Evolutionary conservation across 1,140 invertebrate species (phyloP), one percentile per base, ranked within the genome.

Genomic region (Ganaspis sp.): DNA sequence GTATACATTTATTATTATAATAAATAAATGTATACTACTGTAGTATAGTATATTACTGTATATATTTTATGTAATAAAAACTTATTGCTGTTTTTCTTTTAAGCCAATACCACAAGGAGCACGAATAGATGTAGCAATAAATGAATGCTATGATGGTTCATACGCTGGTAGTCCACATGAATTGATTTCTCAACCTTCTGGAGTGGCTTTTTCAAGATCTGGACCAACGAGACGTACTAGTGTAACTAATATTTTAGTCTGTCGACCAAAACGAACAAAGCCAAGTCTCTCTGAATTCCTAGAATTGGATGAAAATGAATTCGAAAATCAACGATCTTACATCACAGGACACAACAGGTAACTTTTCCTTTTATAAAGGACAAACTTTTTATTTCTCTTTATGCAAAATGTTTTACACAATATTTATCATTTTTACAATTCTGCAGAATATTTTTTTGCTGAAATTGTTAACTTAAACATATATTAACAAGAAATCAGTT

Each of bases 141-240:
- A 99, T 90, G 97, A 99, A 86, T 92, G 95, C 49, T 99, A 98
- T 88, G 98, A 99, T 91, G 97, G 98, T 0, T 98, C 97, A 0
- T 99, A 99, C 88, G 95, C 96, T 17, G 98, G 98, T n/a, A 97
- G 97, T 74, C 97, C 97, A 0, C 97, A 98, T 86, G 97, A 98
- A 91, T 91, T 98, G 64, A 94, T 95, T 87, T 95, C 93, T 77
- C 94, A 92, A 86, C 96, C 93, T 78, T 94, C 89, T 86, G 93
- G 89, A 29, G 93, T 90, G 81, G 92, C 94, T 17, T 94, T 94
- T 82, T 95, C 95, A 23, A 92, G 96, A 72, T 95, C 95, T 75
- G 97, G 96, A 5, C 97, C 98, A 19, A 95, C 96, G 0, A 92
- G 96, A 11, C 92, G 98, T 73, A 97, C 96, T 8, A 94, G 94